Percentiles rank a stretch among this genome's conserved stretches.
Conservation (phyloP, 1,140 invertebrate species). For the Solenopsis fugax region DNA sequence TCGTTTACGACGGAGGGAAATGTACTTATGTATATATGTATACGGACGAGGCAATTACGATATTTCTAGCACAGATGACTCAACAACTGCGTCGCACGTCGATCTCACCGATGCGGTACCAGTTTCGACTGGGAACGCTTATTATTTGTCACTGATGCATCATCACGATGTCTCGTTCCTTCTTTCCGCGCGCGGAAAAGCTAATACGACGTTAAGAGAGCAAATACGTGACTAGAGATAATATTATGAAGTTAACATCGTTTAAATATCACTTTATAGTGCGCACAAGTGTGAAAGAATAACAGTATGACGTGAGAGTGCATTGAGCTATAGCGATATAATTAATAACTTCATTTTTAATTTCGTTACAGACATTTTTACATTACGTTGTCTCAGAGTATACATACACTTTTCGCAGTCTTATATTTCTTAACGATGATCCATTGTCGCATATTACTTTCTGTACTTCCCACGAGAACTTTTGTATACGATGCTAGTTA, state of each 20-base stretch:
- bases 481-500: constrained; percentile 28
- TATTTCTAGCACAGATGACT: constrained; percentile 69
- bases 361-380: background rate
- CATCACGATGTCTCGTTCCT: background rate
- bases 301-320: background rate
- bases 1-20: constrained; percentile 1
- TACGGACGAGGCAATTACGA: constrained; percentile 47
- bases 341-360: constrained; percentile 5
- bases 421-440: constrained; percentile 19
- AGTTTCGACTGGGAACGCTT: constrained; percentile 26
- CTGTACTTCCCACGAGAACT: constrained; percentile 8
- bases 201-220: constrained; percentile 30
- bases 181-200: background rate
- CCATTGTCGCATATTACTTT: constrained; percentile 8
- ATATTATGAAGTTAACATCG: constrained; percentile 15
- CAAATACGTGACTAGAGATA: constrained; percentile 36
- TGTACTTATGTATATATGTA: background rate
- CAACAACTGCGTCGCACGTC: constrained; percentile 66
- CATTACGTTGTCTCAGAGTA: background rate
- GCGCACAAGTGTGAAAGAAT: background rate
- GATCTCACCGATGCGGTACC: constrained; percentile 53
- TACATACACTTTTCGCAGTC: background rate
- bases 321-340: background rate
- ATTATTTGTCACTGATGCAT: constrained; percentile 64
- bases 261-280: constrained; percentile 16